Percentiles rank a stretch among this genome's conserved stretches.
Conservation (phyloP, 2,113 vertebrate species). For the Rutilus rutilus region DNA sequence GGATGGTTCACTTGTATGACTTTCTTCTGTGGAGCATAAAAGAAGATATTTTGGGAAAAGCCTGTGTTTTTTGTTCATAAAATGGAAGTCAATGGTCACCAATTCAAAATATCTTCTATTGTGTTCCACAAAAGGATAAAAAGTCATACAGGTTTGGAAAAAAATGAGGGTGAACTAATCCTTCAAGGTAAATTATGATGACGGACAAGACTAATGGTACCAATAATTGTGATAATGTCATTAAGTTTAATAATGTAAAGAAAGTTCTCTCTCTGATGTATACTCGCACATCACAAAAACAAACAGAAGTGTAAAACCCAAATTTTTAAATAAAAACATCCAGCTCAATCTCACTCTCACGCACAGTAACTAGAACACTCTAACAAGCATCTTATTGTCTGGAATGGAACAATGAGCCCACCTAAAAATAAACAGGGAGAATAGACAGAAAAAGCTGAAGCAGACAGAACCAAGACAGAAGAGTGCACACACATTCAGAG, state of each 20-base stretch:
- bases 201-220: background rate
- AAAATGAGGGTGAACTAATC: background rate
- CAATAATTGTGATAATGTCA: background rate
- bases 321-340: constrained; percentile 8
- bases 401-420: constrained; percentile 24
- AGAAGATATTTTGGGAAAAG: too few species aligned
- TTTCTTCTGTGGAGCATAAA: too few species aligned
- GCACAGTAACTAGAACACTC: background rate
- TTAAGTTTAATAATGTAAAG: too few species aligned
- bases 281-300: background rate
- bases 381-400: constrained; percentile 38
- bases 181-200: background rate
- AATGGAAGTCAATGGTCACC: too few species aligned
- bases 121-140: background rate
- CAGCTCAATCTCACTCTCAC: constrained; percentile 44
- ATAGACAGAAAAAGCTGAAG: constrained; percentile 10
- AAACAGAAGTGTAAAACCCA: too few species aligned
- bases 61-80: too few species aligned
- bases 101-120: too few species aligned
- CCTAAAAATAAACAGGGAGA: constrained; percentile 29
- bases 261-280: background rate
- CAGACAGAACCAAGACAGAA: constrained; percentile 10
- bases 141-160: background rate
- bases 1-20: too few species aligned
- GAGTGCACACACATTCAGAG: background rate